Base-by-base conservation (phyloP, 2,888 invertebrate species). In the Crepidodera aurea region DNA sequence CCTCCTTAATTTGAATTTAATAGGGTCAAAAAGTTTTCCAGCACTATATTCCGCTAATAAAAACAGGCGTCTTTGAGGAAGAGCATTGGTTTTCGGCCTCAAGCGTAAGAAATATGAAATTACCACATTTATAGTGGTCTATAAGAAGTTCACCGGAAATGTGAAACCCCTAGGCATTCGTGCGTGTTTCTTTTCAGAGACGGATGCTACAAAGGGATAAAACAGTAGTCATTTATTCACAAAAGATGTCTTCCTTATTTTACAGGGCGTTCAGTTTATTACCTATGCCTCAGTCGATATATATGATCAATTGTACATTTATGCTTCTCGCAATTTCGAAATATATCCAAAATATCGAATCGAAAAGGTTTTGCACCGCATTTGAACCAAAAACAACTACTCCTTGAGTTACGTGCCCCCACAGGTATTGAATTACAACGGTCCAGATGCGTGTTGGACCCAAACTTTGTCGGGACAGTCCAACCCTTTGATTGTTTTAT, bases 101-200 rank as follows among this genome's bases (percentile, higher is more conserved):
- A 6, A 27, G 48, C 48, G 48, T 15, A 27, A 18, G 40, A 18
- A 16, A 44, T 44, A 44, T 25, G 44, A 44, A 55, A 55, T 55
- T 55, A 44, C 44, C 44, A 29, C 40, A 59, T 59, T 59, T 51
- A 29, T 44, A 44, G 22, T 44, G 44, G 48, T 48, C 25, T 48
- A 48, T 29, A 60, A 60, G 53, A 54, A 25, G 44, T 37, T 44
- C 8, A 27, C 10, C 60, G 60, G 60, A 60, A 60, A 60, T 46
- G 44, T 53, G 53, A 34, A 46, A 53, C 60, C 60, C 53, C 34
- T 16, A 60, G 53, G 60, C 60, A 60, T 53, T 53, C 60, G 60
- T 53, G 53, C 60, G 12, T 54, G 46, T 37, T 46, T 34, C 29
- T 44, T 44, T 44, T 44, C 44, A 44, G 44, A 44, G 25, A 13